phyloP scores from a whole-genome alignment of 2,797 vertebrate genomes.

The Ctenosaura bakeri region DNA sequence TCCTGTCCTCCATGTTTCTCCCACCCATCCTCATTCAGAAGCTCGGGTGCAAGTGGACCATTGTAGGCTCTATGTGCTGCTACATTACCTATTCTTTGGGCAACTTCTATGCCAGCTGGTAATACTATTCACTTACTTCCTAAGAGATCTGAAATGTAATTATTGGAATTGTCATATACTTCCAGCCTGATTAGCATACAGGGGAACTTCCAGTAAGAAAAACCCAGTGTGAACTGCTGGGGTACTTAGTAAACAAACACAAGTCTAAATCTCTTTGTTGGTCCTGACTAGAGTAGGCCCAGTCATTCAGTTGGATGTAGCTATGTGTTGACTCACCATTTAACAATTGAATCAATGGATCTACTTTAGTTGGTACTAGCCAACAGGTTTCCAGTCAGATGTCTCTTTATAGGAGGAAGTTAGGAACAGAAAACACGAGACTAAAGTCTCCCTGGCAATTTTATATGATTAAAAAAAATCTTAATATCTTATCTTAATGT shows the following conservation, averaged over 20 bases:
- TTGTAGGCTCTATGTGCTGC: conserved; percentile 89
- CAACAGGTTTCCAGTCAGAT: background rate
- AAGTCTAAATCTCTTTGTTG: no score
- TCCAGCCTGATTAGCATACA: background rate
- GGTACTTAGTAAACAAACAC: background rate
- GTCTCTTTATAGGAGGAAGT: background rate
- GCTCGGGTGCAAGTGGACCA: conserved; percentile 96
- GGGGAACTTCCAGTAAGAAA: background rate
- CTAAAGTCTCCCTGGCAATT: background rate
- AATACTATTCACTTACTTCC: conserved; percentile 54
- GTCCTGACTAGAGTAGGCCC: no score
- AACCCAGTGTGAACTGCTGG: background rate
- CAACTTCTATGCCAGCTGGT: conserved; percentile 95
- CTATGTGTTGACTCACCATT: no score
- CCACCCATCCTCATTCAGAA: conserved; percentile 92
- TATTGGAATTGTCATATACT: background rate
- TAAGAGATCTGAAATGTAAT: background rate
- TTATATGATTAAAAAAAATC: background rate
- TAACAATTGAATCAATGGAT: no score
- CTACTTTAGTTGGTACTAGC: no score
- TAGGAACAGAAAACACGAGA: background rate
- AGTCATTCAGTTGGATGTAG: no score
- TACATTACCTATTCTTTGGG: conserved; percentile 92
- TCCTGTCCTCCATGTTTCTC: conserved; percentile 94
- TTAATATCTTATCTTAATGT: background rate